These are phyloP conservation scores for Limanda limanda DNA, from an alignment of 2,113 vertebrate species.

Conservation along the genomic window DNA sequence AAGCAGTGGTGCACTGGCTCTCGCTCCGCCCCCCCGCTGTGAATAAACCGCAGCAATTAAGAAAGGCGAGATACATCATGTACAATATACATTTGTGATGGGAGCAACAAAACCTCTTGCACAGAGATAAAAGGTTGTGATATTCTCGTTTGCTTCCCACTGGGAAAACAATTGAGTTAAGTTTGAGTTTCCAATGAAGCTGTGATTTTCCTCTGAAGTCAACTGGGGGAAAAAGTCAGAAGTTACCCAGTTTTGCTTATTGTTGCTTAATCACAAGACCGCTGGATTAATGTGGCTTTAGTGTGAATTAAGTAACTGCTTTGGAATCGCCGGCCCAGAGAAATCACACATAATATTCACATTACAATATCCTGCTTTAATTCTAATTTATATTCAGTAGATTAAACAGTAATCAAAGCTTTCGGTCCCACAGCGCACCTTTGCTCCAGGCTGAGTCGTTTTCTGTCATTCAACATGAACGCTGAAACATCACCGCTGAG, in stretches of 20 bases:
- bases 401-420: conserved; percentile 44
- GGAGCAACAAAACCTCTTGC: conserved; percentile 25
- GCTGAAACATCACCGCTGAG: conserved; percentile 13
- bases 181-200: conserved; percentile 14
- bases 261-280: background rate
- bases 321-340: background rate
- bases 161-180: conserved; percentile 21
- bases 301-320: background rate
- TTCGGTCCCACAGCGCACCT: conserved; percentile 21
- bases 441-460: conserved; percentile 14
- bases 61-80: conserved; percentile 47
- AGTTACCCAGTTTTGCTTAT: background rate
- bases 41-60: conserved; percentile 74
- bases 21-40: conserved; percentile 35
- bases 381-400: conserved; percentile 49
- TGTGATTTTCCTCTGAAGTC: conserved; percentile 1
- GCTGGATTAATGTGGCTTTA: background rate
- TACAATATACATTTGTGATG: conserved; percentile 49
- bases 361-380: conserved; percentile 23
- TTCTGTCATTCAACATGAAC: conserved; percentile 6
- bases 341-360: conserved; percentile 6
- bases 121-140: conserved; percentile 29
- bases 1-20: conserved; percentile 37
- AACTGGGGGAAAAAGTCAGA: background rate
- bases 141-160: conserved; percentile 26